Conservation (phyloP, 2,113 vertebrate genomes). For the Notechis scutatus region DNA sequence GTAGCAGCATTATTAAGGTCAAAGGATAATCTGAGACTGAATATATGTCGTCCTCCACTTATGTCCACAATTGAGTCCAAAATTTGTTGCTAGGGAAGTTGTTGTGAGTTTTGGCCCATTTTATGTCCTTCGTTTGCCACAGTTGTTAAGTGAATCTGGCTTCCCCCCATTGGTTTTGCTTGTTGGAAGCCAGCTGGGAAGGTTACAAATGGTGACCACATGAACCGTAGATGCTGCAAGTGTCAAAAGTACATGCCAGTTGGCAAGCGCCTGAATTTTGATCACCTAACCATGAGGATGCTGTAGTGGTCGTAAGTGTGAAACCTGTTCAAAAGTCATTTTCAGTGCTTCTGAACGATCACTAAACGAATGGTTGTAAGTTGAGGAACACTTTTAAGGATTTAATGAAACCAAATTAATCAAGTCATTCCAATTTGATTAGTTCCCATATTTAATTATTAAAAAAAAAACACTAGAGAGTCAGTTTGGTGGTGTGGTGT, state of each 20-base stretch:
- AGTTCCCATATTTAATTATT: background rate
- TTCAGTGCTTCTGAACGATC: background rate
- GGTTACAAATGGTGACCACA: background rate
- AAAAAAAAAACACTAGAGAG: background rate
- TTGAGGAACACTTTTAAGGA: background rate
- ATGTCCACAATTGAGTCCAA: background rate
- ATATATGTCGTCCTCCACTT: background rate
- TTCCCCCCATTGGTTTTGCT: background rate
- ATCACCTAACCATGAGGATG: background rate
- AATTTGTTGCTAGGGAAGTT: background rate
- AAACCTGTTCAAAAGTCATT: background rate
- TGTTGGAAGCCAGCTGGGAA: background rate
- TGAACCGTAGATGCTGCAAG: background rate
- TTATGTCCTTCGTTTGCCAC: background rate
- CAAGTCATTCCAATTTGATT: background rate
- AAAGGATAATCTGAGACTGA: background rate
- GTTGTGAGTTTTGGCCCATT: background rate
- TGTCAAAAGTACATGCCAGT: background rate
- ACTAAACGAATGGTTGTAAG: too few relatives aligned
- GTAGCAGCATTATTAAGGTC: background rate
- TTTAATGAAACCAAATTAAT: background rate
- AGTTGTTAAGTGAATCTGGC: background rate
- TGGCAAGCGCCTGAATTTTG: background rate
- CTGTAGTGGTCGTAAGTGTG: background rate
- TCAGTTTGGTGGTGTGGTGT: background rate